A percentile compares a stretch with the other conserved stretches of the same genome.
phyloP scores from a whole-genome alignment of 2,113 vertebrate species.

The Sphaerodactylus townsendi region DNA sequence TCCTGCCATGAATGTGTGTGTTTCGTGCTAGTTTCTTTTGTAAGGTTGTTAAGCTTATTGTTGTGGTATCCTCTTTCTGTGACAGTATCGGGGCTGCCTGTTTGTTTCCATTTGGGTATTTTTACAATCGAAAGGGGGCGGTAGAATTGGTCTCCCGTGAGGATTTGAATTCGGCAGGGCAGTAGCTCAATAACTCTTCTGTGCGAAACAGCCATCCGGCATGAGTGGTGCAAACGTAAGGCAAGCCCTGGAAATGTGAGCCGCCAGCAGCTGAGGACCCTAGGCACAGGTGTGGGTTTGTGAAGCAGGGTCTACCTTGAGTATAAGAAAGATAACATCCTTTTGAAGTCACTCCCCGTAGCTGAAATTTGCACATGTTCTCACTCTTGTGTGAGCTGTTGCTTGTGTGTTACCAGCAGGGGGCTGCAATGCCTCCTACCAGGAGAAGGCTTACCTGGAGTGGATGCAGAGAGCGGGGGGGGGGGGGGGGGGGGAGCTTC shows the following conservation, averaged over 20 bases:
- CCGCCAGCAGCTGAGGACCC: too few species aligned
- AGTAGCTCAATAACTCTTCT: conserved; percentile 6
- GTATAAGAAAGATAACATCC: too few species aligned
- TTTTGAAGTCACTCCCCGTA: too few species aligned
- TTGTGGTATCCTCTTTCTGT: conserved; percentile 69
- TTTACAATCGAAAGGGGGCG: conserved; percentile 4
- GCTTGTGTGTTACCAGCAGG: too few species aligned
- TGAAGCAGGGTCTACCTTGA: too few species aligned
- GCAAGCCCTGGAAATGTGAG: neutral
- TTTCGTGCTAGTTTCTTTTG: conserved; percentile 73
- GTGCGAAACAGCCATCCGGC: neutral
- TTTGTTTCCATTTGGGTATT: neutral
- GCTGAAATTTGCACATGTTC: too few species aligned
- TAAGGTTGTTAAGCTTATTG: conserved; percentile 72
- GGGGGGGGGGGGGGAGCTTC: too few species aligned
- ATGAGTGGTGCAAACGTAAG: rapidly evolving
- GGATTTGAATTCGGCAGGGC: rapidly evolving
- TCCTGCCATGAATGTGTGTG: conserved; percentile 64
- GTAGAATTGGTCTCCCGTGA: neutral
- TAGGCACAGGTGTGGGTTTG: too few species aligned
- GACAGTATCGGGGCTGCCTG: neutral
- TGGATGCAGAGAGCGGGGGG: too few species aligned
- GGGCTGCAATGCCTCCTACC: too few species aligned
- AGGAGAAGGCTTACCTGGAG: too few species aligned
- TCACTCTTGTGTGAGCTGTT: too few species aligned